Evolutionary conservation across 2,888 invertebrate species (phyloP).

Genomic region (Drosophila nigricruria): DNA sequence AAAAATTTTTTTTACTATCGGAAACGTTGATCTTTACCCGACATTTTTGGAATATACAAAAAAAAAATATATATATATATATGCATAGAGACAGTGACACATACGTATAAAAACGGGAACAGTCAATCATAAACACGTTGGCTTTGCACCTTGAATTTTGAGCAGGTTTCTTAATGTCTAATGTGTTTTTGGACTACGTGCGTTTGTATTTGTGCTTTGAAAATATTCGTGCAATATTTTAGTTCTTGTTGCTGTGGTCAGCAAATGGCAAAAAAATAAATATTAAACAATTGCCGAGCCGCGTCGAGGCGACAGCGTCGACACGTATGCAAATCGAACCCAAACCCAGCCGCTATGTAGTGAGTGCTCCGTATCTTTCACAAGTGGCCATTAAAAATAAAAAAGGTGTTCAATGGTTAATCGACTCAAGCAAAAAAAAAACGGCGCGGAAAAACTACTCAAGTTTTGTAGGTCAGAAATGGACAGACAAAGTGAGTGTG

Average conservation of each 20-base stretch:
- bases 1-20: conserved; percentile 6
- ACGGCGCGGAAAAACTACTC: conserved; percentile 30
- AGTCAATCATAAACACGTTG: conserved; percentile 31
- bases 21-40: conserved; percentile 5
- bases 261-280: conserved; percentile 79
- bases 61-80: not conserved
- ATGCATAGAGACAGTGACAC: not conserved
- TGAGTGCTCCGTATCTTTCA: conserved; percentile 24
- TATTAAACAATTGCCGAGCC: conserved; percentile 71
- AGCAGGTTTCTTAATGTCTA: conserved; percentile 38
- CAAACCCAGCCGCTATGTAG: conserved; percentile 1
- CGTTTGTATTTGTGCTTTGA: conserved; percentile 31
- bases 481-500: not conserved
- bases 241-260: conserved; percentile 75
- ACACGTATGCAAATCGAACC: conserved; percentile 56
- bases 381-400: conserved; percentile 31
- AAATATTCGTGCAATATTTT: conserved; percentile 42
- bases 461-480: conserved; percentile 47
- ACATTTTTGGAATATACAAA: not conserved
- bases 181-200: conserved; percentile 33
- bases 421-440: conserved; percentile 26
- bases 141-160: conserved; percentile 42
- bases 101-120: conserved; percentile 4
- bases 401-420: conserved; percentile 51
- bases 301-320: conserved; percentile 10